Conservation (phyloP, 1,140 invertebrate genomes). For the Tenebrio molitor region DNA sequence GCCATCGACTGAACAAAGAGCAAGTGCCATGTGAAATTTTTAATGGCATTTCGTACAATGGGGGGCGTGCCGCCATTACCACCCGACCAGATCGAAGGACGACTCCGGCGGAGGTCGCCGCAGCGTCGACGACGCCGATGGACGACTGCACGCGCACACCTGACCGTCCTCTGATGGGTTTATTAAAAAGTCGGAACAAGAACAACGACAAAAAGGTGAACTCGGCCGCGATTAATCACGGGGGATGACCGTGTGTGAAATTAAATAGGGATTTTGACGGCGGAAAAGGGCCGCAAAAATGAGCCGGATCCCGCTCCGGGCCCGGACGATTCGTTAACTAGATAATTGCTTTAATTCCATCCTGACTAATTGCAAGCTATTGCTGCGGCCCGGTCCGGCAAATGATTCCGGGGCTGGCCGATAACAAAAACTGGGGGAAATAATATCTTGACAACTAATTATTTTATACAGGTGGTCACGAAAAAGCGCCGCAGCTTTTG, state of each 20-base stretch:
- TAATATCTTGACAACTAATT: too few species aligned
- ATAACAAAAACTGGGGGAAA: constrained; percentile 3
- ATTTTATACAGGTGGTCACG: too few species aligned
- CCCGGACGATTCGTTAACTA: constrained; percentile 19
- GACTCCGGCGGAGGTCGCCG: neutral
- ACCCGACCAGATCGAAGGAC: constrained; percentile 7
- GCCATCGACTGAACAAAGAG: constrained; percentile 43
- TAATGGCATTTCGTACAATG: constrained; percentile 51
- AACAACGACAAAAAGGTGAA: too few species aligned
- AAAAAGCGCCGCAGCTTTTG: too few species aligned
- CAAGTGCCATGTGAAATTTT: constrained; percentile 49
- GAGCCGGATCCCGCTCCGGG: constrained; percentile 8
- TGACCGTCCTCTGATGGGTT: constrained; percentile 3
- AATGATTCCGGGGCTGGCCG: neutral
- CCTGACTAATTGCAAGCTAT: constrained; percentile 16
- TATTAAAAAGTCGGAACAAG: neutral
- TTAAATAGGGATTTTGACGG: constrained; percentile 1
- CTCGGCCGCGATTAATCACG: too few species aligned
- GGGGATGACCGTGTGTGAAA: constrained; percentile 10
- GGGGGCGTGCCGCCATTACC: constrained; percentile 26
- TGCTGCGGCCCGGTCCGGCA: neutral
- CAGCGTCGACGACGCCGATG: neutral
- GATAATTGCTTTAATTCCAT: constrained; percentile 33
- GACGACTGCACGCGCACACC: constrained; percentile 1
- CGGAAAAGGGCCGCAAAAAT: constrained; percentile 13